Conservation (phyloP, 2,113 vertebrate genomes). For the Alligator sinensis region DNA sequence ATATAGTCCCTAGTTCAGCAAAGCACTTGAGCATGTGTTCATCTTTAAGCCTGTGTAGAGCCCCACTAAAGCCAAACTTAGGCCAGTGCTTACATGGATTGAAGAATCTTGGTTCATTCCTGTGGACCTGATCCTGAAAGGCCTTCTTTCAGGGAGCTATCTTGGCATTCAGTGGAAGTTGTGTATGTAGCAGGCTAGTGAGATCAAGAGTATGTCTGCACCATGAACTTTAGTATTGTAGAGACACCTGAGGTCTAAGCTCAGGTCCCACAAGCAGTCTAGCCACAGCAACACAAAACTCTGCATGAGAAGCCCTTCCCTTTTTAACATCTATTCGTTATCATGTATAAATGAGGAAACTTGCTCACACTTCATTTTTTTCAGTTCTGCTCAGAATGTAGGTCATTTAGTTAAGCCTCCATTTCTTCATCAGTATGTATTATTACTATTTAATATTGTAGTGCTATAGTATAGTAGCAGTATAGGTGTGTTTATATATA, state of each 20-base stretch:
- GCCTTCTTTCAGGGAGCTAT: background rate
- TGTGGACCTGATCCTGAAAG: background rate
- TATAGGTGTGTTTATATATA: too few species aligned
- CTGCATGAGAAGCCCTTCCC: background rate
- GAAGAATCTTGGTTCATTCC: background rate
- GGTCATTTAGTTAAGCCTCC: background rate
- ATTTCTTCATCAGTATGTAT: background rate
- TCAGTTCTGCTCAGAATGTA: background rate
- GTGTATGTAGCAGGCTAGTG: background rate
- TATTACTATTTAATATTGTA: too few species aligned
- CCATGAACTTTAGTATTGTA: background rate
- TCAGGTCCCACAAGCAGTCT: slow-evolving; percentile 1
- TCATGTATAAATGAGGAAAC: background rate
- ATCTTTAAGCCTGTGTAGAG: background rate
- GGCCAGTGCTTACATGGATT: background rate
- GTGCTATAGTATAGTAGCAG: too few species aligned
- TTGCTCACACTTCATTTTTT: background rate
- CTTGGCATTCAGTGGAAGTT: background rate
- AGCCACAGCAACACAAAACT: background rate
- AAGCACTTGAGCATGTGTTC: background rate
- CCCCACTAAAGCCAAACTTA: background rate
- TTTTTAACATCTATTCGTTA: background rate
- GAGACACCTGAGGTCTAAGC: background rate
- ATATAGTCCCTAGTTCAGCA: background rate
- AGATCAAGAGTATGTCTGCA: background rate